A percentile compares a stretch with the other conserved stretches of the same genome.
phyloP scores from a whole-genome alignment of 1,140 invertebrate genomes.

The Teleopsis dalmanni region DNA sequence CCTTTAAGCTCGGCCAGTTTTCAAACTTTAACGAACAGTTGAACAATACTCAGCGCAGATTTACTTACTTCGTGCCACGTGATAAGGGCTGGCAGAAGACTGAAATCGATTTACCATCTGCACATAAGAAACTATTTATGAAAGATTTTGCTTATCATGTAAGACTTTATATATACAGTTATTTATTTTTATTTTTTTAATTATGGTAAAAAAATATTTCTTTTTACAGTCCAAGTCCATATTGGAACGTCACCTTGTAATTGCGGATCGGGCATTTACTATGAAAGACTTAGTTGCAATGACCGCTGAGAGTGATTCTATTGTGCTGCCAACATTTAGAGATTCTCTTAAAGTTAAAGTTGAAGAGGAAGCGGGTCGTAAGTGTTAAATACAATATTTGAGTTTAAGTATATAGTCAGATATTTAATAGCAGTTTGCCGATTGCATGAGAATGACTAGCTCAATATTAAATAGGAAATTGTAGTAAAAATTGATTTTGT shows the following conservation, averaged over 20 bases:
- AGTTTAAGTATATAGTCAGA: too few relatives aligned
- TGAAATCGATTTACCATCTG: slow-evolving; percentile 61
- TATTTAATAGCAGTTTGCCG: too few relatives aligned
- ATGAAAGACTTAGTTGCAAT: slow-evolving; percentile 68
- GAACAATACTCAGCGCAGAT: slow-evolving; percentile 66
- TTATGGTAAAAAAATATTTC: neutral
- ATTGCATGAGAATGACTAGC: too few relatives aligned
- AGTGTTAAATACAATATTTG: too few relatives aligned
- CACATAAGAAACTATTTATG: slow-evolving; percentile 77
- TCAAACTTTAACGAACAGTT: slow-evolving; percentile 71
- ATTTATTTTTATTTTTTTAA: slow-evolving; percentile 6
- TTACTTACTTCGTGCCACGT: slow-evolving; percentile 85
- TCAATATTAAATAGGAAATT: too few relatives aligned
- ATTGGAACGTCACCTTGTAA: slow-evolving; percentile 71
- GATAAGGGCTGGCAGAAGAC: slow-evolving; percentile 77
- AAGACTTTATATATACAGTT: slow-evolving; percentile 45
- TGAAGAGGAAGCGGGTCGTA: slow-evolving; percentile 68
- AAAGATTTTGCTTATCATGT: slow-evolving; percentile 72
- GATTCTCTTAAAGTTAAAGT: slow-evolving; percentile 62
- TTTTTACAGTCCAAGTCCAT: slow-evolving; percentile 64
- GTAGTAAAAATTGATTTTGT: too few relatives aligned
- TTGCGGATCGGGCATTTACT: slow-evolving; percentile 62
- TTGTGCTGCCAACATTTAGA: slow-evolving; percentile 60
- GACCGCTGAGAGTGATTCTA: slow-evolving; percentile 52
- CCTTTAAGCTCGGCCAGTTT: slow-evolving; percentile 63